These are phyloP conservation scores for Hippocampus zosterae DNA, from an alignment of 2,113 vertebrate species.

Conservation along the genomic window DNA sequence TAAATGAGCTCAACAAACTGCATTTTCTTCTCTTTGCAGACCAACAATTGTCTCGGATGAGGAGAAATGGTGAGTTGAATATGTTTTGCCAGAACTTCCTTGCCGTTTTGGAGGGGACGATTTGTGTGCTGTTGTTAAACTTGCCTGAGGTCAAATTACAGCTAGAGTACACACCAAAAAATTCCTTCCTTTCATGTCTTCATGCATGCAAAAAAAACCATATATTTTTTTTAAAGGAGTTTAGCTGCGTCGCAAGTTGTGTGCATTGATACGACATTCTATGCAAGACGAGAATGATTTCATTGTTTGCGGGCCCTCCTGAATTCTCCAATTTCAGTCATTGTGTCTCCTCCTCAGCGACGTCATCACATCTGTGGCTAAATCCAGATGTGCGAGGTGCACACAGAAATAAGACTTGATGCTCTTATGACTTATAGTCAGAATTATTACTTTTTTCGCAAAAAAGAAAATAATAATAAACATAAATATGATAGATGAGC, in stretches of 20 bases:
- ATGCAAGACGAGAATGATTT: conserved; percentile 7
- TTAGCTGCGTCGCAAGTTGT: not conserved
- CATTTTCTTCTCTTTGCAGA: conserved; percentile 64
- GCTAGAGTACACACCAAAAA: not conserved
- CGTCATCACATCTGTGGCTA: not conserved
- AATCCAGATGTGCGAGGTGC: not conserved
- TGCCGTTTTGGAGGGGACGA: not conserved
- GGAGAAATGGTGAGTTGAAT: conserved; percentile 79
- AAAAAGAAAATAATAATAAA: no score
- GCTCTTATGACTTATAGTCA: not conserved
- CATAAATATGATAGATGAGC: no score
- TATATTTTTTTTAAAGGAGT: not conserved
- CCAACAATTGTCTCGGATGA: conserved; percentile 76
- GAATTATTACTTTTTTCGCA: no score
- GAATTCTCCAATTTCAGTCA: conserved; percentile 1
- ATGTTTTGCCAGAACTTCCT: not conserved
- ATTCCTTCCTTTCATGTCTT: not conserved
- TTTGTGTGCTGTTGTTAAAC: conserved; percentile 10
- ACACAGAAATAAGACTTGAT: not conserved
- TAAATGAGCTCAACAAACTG: not conserved
- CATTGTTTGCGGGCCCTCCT: conserved; percentile 22
- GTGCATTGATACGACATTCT: not conserved
- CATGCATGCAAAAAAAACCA: not conserved
- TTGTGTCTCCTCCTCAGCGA: not conserved
- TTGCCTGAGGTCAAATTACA: conserved; percentile 42